Evolutionary conservation across 30 jellyfish, hydroid and myxozoan species (phyloP), one percentile per base, ranked within the genome.

Genomic region (Chrysaora quinquecirrha): DNA sequence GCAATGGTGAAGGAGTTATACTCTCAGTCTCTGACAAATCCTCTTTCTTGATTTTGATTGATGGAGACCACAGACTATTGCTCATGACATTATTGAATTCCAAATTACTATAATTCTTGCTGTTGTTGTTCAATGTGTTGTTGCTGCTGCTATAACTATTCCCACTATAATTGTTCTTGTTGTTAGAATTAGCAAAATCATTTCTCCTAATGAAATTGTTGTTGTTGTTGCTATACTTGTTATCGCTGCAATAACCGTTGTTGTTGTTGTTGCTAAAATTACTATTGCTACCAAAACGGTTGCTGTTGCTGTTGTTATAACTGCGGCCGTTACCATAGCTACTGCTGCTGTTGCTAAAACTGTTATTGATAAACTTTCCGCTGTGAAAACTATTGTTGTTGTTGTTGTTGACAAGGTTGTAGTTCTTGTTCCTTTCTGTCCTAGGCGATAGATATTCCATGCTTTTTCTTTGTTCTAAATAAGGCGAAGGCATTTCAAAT

Each of bases 1-100:
- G 64, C 75, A 48, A 20, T 21, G 90, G 90, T 54, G 90, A 80
- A 10, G 90, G 90, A 10, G 90, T 66, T n/a, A 80, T 80, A 10
- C 76, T 34, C 6, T 80, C 90, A 14, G 76, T 30, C 23, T 79
- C 63, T 3, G 20, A 76, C 47, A 35, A 72, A 21, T 19, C 30
- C 12, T 80, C 90, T 1, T 16, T 43, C 30, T 80, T 79, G 2
- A 52, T 46, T 43, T 80, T 28, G 2, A 80, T 48, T 27, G 80
- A 24, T 23, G 64, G 66, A 3, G 6, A 6, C 54, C 54, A 38
- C 11, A 3, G 54, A 14, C 54, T 14, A 38, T 23, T 43, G 33
- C 67, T 60, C 70, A 14, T 7, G 48, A 20, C 86, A 9, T 38
- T 21, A 25, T 35, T n/a, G n/a, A n/a, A n/a, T n/a, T n/a, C n/a